These are phyloP conservation scores for Frankliniella intonsa DNA, from an alignment of 2,888 invertebrate genomes.

Conservation along the genomic window DNA sequence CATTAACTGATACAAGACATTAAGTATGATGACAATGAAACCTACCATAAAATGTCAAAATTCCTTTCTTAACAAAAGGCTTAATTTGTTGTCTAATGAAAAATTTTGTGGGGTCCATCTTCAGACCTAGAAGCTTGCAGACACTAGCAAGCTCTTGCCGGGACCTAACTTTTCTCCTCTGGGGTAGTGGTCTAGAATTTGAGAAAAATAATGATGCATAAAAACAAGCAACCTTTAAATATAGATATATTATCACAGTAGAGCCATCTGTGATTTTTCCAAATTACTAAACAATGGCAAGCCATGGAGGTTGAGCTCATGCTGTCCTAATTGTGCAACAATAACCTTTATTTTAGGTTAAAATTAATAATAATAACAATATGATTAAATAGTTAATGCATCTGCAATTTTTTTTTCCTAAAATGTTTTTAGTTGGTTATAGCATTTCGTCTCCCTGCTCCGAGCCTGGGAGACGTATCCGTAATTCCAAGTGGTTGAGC, in stretches of 20 bases:
- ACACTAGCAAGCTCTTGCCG: not conserved
- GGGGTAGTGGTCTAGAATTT: not conserved
- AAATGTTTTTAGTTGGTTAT: too few species aligned
- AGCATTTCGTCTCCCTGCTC: too few species aligned
- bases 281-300: not conserved
- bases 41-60: not conserved
- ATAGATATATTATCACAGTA: not conserved
- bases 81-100: not conserved
- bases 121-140: not conserved
- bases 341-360: too few species aligned
- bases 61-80: not conserved
- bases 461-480: too few species aligned
- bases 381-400: not conserved
- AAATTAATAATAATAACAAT: too few species aligned
- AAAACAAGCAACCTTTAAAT: not conserved
- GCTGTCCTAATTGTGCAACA: too few species aligned
- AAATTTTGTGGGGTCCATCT: not conserved
- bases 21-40: not conserved
- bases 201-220: not conserved
- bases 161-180: not conserved
- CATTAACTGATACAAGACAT: not conserved
- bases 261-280: not conserved
- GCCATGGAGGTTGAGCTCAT: too few species aligned
- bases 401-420: not conserved
- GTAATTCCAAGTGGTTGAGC: too few species aligned